Evolutionary conservation across 64 coral and sea anemone species (phyloP), one percentile per base, ranked within the genome.

Genomic region (Pocillopora verrucosa): DNA sequence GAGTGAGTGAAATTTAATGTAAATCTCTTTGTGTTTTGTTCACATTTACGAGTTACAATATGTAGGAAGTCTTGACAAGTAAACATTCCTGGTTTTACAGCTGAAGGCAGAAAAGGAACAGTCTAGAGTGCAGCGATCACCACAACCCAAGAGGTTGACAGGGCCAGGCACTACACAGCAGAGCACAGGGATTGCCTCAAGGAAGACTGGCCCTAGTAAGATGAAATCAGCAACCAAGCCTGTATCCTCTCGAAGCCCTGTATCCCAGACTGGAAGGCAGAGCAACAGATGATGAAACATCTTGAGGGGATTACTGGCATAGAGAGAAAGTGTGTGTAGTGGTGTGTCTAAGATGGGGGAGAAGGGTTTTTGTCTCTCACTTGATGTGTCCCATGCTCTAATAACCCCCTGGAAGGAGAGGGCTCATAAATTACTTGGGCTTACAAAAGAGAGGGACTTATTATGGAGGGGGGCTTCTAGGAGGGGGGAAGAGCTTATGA

Each of bases 21-120:
- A 51, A 7, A 3, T 51, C 41, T 3, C 41, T 51, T 7, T 51
- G 41, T 0, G 41, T 51, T 51, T 51, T 51, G 41, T 51, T 51
- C 41, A 51, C 41, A 51, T 51, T 51, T 51, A 51, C 7, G 1
- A 7, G 41, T 51, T 51, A 51, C 41, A 51, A 51, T 51, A 51
- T 0, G 41, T 51, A 7, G 7, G 41, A 51, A 51, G 41, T 0
- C 30, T 30, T 30, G 30, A 7, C 22, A n/a, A n/a, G 11, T 11
- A 1, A n/a, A 11, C n/a, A 10, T 70, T 70, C 10, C 17, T 67
- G 22, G 56, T 35, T 22, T 57, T 51, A 57, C 26, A 85, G 82
- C 20, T 85, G 63, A 85, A 72, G 82, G 82, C 82, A 85, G 64
- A 85, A 45, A 85, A 85, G 35, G 82, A 85, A 65, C 61, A 70